These are phyloP conservation scores for Charaxes varanes DNA, from an alignment of 1,140 invertebrate species.

Conservation along the genomic window DNA sequence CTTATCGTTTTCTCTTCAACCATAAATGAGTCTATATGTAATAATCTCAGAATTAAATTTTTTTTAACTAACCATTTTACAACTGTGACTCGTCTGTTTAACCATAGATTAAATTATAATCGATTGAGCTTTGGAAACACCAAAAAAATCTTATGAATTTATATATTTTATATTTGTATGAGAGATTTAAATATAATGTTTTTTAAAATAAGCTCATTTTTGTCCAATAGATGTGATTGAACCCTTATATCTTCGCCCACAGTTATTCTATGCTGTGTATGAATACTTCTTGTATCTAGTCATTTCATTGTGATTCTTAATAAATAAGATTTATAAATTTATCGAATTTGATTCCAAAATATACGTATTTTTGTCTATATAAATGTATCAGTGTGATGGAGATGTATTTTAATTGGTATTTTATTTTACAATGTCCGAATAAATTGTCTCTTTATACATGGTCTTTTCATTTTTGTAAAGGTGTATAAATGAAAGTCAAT, in stretches of 20 bases:
- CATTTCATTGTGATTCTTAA: constrained; percentile 35
- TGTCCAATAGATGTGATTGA: constrained; percentile 6
- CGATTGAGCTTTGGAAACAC: constrained; percentile 38
- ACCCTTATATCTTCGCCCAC: constrained; percentile 33
- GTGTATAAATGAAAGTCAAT: constrained; percentile 28
- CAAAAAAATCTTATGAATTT: constrained; percentile 61
- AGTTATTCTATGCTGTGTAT: constrained; percentile 39
- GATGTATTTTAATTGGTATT: constrained; percentile 61
- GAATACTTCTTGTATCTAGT: constrained; percentile 33
- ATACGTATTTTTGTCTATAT: constrained; percentile 69
- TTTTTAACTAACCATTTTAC: not conserved
- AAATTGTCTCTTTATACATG: constrained; percentile 64
- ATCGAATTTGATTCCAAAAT: constrained; percentile 65
- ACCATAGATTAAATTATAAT: no score
- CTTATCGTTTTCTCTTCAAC: no score
- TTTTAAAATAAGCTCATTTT: constrained; percentile 12
- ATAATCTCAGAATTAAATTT: not conserved
- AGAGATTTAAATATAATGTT: constrained; percentile 21
- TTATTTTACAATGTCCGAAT: constrained; percentile 68
- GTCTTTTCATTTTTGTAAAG: constrained; percentile 21
- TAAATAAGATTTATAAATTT: constrained; percentile 44
- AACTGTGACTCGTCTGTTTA: not conserved
- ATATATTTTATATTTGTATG: constrained; percentile 44
- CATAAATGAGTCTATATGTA: no score
- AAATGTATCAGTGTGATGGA: constrained; percentile 55